Evolutionary conservation across 2,113 vertebrate species (phyloP).

Genomic region (Rattus norvegicus): DNA sequence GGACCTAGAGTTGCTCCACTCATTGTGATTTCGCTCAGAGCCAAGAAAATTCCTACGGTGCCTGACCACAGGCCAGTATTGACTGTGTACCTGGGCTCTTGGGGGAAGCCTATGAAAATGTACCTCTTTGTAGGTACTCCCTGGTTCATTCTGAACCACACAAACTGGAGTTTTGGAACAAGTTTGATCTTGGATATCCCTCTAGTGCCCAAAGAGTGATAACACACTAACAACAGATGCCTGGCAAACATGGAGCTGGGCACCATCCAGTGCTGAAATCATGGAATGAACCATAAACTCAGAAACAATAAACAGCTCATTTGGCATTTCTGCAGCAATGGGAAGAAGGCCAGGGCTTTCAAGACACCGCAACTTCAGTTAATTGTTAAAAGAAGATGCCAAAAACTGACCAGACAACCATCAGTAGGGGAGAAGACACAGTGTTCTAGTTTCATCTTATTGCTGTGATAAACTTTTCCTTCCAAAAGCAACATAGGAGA

Average conservation of each 20-base stretch:
- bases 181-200: background rate
- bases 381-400: background rate
- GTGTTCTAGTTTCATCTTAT: background rate
- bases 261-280: background rate
- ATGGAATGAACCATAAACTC: background rate
- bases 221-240: background rate
- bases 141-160: background rate
- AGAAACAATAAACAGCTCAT: background rate
- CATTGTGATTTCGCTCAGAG: background rate
- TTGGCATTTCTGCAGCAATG: constrained; percentile 4
- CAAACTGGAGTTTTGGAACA: background rate
- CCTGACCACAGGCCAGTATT: background rate
- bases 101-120: background rate
- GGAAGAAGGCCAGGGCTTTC: background rate
- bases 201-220: background rate
- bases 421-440: background rate
- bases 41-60: background rate
- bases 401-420: background rate
- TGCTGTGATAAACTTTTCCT: background rate
- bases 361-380: background rate
- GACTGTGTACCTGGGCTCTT: background rate
- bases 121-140: background rate
- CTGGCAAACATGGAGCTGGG: background rate
- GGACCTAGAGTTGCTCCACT: background rate
- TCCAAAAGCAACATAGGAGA: background rate